phyloP scores from a whole-genome alignment of 2,888 invertebrate species.

The Pollenia griseotomentosa region DNA sequence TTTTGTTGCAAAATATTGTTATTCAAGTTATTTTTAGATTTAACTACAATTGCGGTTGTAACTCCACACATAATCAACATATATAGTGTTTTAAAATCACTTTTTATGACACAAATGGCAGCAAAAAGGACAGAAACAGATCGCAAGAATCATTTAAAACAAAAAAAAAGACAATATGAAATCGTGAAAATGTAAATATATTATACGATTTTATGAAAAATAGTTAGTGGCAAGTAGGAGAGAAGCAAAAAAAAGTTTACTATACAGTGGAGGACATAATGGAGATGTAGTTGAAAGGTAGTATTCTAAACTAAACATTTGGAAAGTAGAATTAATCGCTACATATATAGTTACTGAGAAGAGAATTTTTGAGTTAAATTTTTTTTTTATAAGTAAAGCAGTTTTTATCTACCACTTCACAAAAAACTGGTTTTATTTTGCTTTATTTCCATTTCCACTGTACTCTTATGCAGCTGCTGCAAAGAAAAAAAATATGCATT shows the following conservation, averaged over 20 bases:
- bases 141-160: conserved; percentile 59
- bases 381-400: no score
- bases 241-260: conserved; percentile 8
- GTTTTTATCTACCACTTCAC: no score
- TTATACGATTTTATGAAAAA: conserved; percentile 26
- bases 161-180: conserved; percentile 18
- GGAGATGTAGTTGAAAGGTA: background rate
- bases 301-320: no score
- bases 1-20: conserved; percentile 28
- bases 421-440: background rate
- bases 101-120: conserved; percentile 62
- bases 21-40: conserved; percentile 12
- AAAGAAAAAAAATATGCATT: conserved; percentile 63
- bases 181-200: background rate
- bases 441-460: conserved; percentile 1
- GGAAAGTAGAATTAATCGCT: no score
- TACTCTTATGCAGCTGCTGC: conserved; percentile 48
- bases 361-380: no score
- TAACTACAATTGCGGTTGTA: conserved; percentile 56
- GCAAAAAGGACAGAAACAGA: conserved; percentile 15
- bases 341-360: no score
- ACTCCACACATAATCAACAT: conserved; percentile 31
- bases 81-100: conserved; percentile 52
- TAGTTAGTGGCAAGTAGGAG: conserved; percentile 8
- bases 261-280: background rate